A percentile compares a stretch with the other conserved stretches of the same genome.
These are phyloP conservation scores for Thymelicus sylvestris DNA, from an alignment of 2,888 invertebrate species.

Conservation along the genomic window DNA sequence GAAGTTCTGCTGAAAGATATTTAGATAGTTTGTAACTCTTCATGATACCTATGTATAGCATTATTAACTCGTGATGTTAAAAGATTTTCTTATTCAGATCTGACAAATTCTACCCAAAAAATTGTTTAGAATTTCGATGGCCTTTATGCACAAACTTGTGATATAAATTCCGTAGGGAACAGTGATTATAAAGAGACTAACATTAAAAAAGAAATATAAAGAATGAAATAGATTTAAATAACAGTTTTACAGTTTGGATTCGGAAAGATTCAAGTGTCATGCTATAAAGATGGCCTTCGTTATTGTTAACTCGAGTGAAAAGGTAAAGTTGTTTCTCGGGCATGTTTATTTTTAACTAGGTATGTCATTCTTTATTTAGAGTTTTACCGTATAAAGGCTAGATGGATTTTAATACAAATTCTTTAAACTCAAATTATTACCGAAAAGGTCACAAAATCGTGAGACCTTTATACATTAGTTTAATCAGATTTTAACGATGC, in stretches of 20 bases:
- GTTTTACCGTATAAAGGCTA: background rate
- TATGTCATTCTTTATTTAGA: background rate
- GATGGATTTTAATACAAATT: background rate
- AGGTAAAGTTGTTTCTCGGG: slow-evolving; percentile 7
- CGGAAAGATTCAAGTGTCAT: slow-evolving; percentile 11
- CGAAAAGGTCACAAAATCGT: too few relatives aligned
- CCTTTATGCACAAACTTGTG: background rate
- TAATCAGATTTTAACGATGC: too few relatives aligned
- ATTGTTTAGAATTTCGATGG: background rate
- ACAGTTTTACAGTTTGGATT: background rate
- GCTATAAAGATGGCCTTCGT: slow-evolving; percentile 6
- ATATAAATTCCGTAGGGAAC: background rate
- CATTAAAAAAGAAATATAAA: slow-evolving; percentile 3
- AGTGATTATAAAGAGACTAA: background rate
- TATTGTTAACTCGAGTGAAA: slow-evolving; percentile 10
- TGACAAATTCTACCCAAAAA: slow-evolving; percentile 6
- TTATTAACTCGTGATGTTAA: background rate
- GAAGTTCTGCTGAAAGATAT: too few relatives aligned
- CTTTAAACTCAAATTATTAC: background rate
- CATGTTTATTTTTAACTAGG: slow-evolving; percentile 8
- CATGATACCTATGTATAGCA: too few relatives aligned
- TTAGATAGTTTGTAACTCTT: too few relatives aligned
- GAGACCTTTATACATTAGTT: too few relatives aligned
- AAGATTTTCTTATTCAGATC: background rate
- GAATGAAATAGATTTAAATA: slow-evolving; percentile 2